Percentiles rank a stretch among this genome's conserved stretches.
phyloP scores from a whole-genome alignment of 2,113 vertebrate genomes.

The Rynchops niger region DNA sequence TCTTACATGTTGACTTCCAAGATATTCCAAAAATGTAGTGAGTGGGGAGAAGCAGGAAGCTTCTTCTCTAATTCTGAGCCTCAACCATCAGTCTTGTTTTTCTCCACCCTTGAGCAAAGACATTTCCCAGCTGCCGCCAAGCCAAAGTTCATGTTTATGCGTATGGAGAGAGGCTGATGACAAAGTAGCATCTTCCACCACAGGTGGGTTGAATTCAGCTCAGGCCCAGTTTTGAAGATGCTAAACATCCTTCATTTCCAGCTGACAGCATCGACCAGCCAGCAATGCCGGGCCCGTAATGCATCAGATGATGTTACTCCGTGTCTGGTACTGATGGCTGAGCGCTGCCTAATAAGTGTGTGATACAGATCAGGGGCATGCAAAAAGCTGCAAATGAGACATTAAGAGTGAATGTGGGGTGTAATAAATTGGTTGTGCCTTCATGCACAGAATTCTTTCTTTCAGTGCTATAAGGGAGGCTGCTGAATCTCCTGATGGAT shows the following conservation, averaged over 20 bases:
- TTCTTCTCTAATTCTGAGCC: neutral
- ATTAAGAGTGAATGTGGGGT: neutral
- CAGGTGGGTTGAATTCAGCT: neutral
- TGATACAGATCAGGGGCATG: neutral
- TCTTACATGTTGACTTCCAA: neutral
- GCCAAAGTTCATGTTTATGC: neutral
- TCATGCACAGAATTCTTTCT: neutral
- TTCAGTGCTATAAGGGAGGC: neutral
- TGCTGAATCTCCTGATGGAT: neutral
- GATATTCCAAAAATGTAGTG: neutral
- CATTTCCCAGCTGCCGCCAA: neutral
- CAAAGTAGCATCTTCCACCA: neutral
- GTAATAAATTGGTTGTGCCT: neutral
- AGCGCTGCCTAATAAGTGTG: neutral
- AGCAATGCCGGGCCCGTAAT: neutral
- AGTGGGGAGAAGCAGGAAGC: neutral
- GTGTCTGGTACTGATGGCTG: neutral
- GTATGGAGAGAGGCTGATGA: neutral
- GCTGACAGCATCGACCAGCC: neutral
- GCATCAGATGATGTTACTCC: neutral
- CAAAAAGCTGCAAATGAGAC: neutral
- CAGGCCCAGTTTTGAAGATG: neutral
- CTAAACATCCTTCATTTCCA: neutral
- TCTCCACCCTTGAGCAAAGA: neutral
- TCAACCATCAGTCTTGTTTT: neutral